Percentiles rank a stretch among this genome's conserved stretches.
phyloP scores from a whole-genome alignment of 2,888 invertebrate species.

The Troides oblongomaculatus region DNA sequence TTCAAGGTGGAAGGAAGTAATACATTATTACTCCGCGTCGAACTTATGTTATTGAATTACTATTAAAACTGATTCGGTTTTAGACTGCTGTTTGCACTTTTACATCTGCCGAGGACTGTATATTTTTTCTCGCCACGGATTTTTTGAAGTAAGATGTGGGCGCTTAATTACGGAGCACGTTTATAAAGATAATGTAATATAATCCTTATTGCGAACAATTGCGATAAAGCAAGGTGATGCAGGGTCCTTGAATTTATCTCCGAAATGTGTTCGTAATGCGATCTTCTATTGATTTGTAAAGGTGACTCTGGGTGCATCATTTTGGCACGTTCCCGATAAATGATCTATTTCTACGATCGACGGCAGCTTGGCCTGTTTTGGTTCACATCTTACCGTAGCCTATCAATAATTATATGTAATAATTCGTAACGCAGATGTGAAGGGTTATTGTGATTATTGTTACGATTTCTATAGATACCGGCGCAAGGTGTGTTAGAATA shows the following conservation, averaged over 20 bases:
- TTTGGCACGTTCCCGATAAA: constrained; percentile 70
- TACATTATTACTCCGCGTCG: constrained; percentile 71
- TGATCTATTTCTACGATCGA: constrained; percentile 39
- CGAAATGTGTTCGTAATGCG: constrained; percentile 55
- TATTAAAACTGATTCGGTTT: constrained; percentile 70
- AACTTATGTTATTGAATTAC: constrained; percentile 80
- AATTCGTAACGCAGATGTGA: constrained; percentile 62
- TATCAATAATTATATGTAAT: constrained; percentile 35
- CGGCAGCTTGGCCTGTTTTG: constrained; percentile 51
- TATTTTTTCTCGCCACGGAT: constrained; percentile 51
- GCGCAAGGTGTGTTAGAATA: constrained; percentile 60
- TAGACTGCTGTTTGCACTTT: constrained; percentile 65
- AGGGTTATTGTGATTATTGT: constrained; percentile 67
- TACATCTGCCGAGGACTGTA: constrained; percentile 67
- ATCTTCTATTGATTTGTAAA: constrained; percentile 52
- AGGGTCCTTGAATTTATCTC: constrained; percentile 48
- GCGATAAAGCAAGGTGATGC: constrained; percentile 64
- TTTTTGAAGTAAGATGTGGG: constrained; percentile 69
- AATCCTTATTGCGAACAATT: constrained; percentile 73
- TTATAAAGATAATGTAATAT: constrained; percentile 77
- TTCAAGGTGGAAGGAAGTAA: constrained; percentile 78
- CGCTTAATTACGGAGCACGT: constrained; percentile 74
- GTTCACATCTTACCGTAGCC: constrained; percentile 17
- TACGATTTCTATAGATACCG: constrained; percentile 56
- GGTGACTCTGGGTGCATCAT: constrained; percentile 55